A percentile compares a stretch with the other conserved stretches of the same genome.
Conservation (phyloP, 2,113 vertebrate species). For the Crotalus viridis region DNA sequence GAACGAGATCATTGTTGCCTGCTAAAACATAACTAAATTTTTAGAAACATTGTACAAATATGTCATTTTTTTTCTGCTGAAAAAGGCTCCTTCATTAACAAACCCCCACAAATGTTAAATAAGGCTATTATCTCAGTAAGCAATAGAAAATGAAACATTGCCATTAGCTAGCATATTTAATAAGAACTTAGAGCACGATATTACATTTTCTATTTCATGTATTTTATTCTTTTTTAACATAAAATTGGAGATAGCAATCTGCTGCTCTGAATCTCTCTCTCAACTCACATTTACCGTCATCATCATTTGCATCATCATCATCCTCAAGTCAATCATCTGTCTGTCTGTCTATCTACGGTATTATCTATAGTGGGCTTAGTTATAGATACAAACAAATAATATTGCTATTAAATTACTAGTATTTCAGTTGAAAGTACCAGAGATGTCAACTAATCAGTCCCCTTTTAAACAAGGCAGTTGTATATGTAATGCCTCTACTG, state of each 20-base stretch:
- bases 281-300: too few species aligned
- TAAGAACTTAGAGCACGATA: background rate
- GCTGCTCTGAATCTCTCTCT: background rate
- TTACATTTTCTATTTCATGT: background rate
- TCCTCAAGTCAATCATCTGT: too few species aligned
- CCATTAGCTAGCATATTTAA: background rate
- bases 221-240: background rate
- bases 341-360: background rate
- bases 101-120: background rate
- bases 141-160: background rate
- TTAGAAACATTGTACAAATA: background rate
- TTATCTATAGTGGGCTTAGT: background rate
- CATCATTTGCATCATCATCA: too few species aligned
- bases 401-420: background rate
- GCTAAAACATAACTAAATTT: background rate
- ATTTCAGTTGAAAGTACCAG: background rate
- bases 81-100: background rate
- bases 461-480: background rate
- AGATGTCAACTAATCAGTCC: background rate
- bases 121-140: background rate
- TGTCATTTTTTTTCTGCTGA: background rate
- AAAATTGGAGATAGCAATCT: background rate
- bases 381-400: background rate
- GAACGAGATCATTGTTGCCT: background rate
- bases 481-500: background rate